These are phyloP conservation scores for Dryobota labecula DNA, from an alignment of 2,888 invertebrate species.

Conservation along the genomic window DNA sequence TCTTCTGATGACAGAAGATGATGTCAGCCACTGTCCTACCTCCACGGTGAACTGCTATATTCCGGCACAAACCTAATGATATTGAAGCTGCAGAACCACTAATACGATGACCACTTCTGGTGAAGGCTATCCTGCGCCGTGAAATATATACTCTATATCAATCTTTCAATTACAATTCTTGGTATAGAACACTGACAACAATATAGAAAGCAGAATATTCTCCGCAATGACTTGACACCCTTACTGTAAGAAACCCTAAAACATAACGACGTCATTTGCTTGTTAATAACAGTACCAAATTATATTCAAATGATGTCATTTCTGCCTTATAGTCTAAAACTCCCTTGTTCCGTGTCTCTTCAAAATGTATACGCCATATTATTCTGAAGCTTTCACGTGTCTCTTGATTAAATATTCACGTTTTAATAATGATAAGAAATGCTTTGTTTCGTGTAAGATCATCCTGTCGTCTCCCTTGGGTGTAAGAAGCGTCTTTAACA, in stretches of 20 bases:
- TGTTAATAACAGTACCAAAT: slow-evolving; percentile 38
- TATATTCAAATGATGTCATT: slow-evolving; percentile 37
- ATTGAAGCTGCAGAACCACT: no score
- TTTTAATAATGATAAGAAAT: slow-evolving; percentile 1
- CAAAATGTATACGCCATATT: slow-evolving; percentile 1
- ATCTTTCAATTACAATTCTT: not conserved
- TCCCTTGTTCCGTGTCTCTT: slow-evolving; percentile 23
- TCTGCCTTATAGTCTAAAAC: slow-evolving; percentile 2
- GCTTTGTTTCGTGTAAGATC: not conserved
- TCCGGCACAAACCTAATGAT: no score
- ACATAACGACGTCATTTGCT: slow-evolving; percentile 25
- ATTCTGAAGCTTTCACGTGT: not conserved
- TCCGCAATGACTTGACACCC: not conserved
- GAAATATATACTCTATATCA: not conserved
- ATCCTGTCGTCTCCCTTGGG: slow-evolving; percentile 8
- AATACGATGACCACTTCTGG: no score
- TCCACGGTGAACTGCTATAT: no score
- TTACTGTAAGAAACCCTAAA: slow-evolving; percentile 25
- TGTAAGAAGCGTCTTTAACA: not conserved
- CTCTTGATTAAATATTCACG: slow-evolving; percentile 35
- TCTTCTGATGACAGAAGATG: no score
- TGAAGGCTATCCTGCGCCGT: no score
- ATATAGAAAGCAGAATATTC: not conserved
- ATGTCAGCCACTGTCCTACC: no score
- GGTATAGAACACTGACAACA: not conserved